These are phyloP conservation scores for Helicoverpa armigera DNA, from an alignment of 1,140 invertebrate species.

Conservation along the genomic window DNA sequence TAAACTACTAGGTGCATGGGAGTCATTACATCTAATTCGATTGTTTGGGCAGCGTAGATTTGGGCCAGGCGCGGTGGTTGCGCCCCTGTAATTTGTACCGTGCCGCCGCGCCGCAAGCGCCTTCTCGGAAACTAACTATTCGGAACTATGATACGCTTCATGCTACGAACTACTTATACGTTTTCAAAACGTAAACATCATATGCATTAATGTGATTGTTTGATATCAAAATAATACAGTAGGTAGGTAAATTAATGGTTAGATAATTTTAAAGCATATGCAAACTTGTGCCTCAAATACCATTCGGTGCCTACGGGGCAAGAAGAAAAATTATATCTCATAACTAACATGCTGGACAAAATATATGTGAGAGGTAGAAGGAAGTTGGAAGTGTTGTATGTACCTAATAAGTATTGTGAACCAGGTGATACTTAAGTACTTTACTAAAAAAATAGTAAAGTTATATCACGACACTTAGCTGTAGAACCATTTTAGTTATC, in stretches of 20 bases:
- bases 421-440: too few species aligned
- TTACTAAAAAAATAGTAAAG: too few species aligned
- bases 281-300: not conserved
- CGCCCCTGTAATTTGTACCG: slow-evolving; percentile 76
- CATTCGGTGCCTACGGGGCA: too few species aligned
- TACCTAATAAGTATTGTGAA: too few species aligned
- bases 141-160: slow-evolving; percentile 32
- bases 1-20: slow-evolving; percentile 59
- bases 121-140: slow-evolving; percentile 66
- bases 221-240: not conserved
- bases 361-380: too few species aligned
- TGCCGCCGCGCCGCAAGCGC: slow-evolving; percentile 60
- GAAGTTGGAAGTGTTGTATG: too few species aligned
- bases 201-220: slow-evolving; percentile 26
- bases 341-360: too few species aligned
- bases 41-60: slow-evolving; percentile 80
- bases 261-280: not conserved
- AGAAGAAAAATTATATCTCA: too few species aligned
- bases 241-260: not conserved
- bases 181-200: slow-evolving; percentile 23
- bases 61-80: slow-evolving; percentile 71
- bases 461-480: too few species aligned
- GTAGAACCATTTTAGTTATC: too few species aligned
- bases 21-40: slow-evolving; percentile 78
- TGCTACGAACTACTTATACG: not conserved